phyloP scores from a whole-genome alignment of 2,113 vertebrate species.

The Tautogolabrus adspersus region DNA sequence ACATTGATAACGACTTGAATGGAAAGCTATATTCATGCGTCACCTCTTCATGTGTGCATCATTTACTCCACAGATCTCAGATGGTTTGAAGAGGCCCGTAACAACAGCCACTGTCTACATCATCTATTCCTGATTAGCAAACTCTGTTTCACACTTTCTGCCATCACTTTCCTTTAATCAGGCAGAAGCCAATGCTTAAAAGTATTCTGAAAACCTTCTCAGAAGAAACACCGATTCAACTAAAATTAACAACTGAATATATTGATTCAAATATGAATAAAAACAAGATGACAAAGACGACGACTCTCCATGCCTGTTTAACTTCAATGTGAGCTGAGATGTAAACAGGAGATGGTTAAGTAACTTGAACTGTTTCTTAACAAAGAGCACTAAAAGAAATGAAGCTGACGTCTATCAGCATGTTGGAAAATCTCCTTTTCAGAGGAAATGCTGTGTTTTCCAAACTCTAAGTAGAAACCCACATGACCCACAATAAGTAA shows the following conservation, averaged over 20 bases:
- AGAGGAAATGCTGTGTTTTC: constrained; percentile 42
- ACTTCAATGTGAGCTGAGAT: not conserved
- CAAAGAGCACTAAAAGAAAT: constrained; percentile 30
- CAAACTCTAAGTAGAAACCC: constrained; percentile 57
- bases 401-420: constrained; percentile 40
- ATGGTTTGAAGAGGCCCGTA: not conserved
- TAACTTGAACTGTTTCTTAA: constrained; percentile 39
- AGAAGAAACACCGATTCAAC: not conserved
- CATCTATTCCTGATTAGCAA: too few relatives aligned
- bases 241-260: not conserved
- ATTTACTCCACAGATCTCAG: constrained; percentile 32
- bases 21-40: too few relatives aligned
- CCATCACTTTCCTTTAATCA: constrained; percentile 24
- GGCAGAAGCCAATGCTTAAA: not conserved
- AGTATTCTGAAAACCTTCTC: not conserved
- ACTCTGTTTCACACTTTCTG: not conserved
- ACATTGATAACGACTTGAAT: not conserved
- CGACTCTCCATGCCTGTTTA: not conserved
- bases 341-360: constrained; percentile 32
- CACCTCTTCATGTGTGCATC: not conserved
- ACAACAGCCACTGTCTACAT: too few relatives aligned
- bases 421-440: constrained; percentile 48
- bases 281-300: not conserved
- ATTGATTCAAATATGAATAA: too few relatives aligned
- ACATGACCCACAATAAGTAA: constrained; percentile 49